Evolutionary conservation across 1,140 invertebrate genomes (phyloP), one percentile per base, ranked within the genome.

Genomic region (Triops cancriformis): DNA sequence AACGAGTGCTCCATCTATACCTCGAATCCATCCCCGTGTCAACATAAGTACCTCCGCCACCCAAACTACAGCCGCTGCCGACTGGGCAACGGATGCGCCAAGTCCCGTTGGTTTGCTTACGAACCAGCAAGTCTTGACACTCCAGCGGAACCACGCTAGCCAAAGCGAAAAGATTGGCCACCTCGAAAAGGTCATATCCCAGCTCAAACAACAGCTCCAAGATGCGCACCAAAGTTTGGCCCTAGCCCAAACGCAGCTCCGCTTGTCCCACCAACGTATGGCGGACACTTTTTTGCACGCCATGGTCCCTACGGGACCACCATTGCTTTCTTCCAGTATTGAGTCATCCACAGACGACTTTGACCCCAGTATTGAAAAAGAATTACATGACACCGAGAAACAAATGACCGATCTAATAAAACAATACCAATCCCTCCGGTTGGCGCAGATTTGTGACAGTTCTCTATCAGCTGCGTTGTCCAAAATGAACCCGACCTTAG

Each of bases 51-150:
- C 51, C 51, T n/a, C 18, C 51, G 51, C 51, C 51, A 64, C 51
- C 51, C 51, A 64, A 64, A 64, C 51, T 0, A 7, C 31, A 37
- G 51, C 14, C 9, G 23, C 14, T 14, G 18, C 10, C 23, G 23
- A 64, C 51, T 64, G 51, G 51, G 51, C 51, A n/a, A 64, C 14
- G 23, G 51, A 64, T 64, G 23, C 10, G 14, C 2, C 31, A 37
- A 14, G 9, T 64, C 51, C 51, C 51, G 51, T 64, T 64, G 51
- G 10, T 64, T 64, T 64, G 51, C 51, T 64, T n/a, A 64, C 18
- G 14, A 64, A 64, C n/a, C 51, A 64, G 14, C 51, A 64, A 64
- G 51, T 64, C 51, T 64, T 64, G 51, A 64, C 51, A 64, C 51
- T 64, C 3, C 51, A 64, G 18, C 51, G 51, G 51, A 64, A 64